Evolutionary conservation across 2,888 invertebrate species (phyloP).

Genomic region (Sinhomidia bicolor): DNA sequence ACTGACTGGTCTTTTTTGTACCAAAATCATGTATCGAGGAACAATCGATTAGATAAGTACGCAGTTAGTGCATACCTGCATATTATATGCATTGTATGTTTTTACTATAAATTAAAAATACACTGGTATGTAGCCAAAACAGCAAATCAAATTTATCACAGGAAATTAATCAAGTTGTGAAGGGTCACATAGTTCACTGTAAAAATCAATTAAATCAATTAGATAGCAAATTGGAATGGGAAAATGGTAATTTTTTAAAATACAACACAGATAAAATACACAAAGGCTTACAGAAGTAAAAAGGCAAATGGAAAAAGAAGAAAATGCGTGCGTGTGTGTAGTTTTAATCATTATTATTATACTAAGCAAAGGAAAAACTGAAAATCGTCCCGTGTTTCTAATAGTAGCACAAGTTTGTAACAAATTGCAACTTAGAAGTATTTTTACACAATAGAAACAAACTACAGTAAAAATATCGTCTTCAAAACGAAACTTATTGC

Average conservation of each 20-base stretch:
- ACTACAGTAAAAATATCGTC: slow-evolving; percentile 28
- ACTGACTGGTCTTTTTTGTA: slow-evolving; percentile 65
- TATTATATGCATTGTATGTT: neutral
- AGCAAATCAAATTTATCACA: too few relatives aligned
- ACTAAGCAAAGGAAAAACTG: too few relatives aligned
- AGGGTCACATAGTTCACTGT: neutral
- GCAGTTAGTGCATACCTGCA: too few relatives aligned
- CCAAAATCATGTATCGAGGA: slow-evolving; percentile 21
- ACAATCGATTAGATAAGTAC: neutral
- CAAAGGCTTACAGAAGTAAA: too few relatives aligned
- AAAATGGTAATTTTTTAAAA: too few relatives aligned
- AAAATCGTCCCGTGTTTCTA: slow-evolving; percentile 32
- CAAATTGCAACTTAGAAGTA: slow-evolving; percentile 46
- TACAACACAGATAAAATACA: too few relatives aligned
- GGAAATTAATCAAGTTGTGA: neutral
- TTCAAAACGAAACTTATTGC: slow-evolving; percentile 52
- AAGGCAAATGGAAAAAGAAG: too few relatives aligned
- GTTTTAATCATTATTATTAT: too few relatives aligned
- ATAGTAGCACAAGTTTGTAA: neutral
- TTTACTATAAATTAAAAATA: neutral
- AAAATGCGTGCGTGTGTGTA: too few relatives aligned
- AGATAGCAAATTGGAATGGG: too few relatives aligned
- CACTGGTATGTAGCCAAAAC: neutral
- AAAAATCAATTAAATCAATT: neutral
- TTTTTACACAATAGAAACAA: slow-evolving; percentile 63